phyloP scores from a whole-genome alignment of 2,113 vertebrate genomes.

The Pteruthius melanotis region DNA sequence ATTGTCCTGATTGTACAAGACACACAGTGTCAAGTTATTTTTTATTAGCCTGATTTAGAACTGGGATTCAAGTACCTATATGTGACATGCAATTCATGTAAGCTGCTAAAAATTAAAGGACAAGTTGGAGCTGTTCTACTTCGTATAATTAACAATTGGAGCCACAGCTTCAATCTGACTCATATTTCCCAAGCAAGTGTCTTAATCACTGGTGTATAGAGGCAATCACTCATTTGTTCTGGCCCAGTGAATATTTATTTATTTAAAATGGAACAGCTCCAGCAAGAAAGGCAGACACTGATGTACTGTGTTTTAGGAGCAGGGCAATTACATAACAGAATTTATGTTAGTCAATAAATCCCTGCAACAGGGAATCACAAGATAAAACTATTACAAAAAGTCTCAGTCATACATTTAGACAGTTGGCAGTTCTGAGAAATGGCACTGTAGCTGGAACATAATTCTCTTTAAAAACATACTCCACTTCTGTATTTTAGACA shows the following conservation, averaged over 20 bases:
- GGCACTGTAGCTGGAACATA: neutral
- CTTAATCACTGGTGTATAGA: constrained; percentile 12
- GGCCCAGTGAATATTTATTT: constrained; percentile 45
- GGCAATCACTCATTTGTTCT: constrained; percentile 53
- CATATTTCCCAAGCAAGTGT: neutral
- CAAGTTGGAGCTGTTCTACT: neutral
- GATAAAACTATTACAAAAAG: constrained; percentile 54
- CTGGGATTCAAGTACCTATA: neutral
- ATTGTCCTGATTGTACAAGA: neutral
- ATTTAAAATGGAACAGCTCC: constrained; percentile 48
- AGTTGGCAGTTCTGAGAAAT: constrained; percentile 5
- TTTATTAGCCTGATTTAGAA: neutral
- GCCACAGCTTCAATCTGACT: neutral
- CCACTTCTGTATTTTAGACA: neutral
- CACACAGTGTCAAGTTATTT: neutral
- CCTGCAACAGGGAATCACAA: constrained; percentile 26
- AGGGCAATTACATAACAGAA: constrained; percentile 54
- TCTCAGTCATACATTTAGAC: constrained; percentile 26
- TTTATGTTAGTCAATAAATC: constrained; percentile 58
- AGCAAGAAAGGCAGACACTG: constrained; percentile 20
- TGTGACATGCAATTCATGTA: neutral
- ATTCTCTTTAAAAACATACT: neutral
- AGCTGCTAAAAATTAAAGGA: neutral
- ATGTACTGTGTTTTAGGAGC: constrained; percentile 20
- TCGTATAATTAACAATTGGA: neutral